A percentile compares a stretch with the other conserved stretches of the same genome.
Conservation (phyloP, 2,113 vertebrate genomes). For the Ammodytes marinus region DNA sequence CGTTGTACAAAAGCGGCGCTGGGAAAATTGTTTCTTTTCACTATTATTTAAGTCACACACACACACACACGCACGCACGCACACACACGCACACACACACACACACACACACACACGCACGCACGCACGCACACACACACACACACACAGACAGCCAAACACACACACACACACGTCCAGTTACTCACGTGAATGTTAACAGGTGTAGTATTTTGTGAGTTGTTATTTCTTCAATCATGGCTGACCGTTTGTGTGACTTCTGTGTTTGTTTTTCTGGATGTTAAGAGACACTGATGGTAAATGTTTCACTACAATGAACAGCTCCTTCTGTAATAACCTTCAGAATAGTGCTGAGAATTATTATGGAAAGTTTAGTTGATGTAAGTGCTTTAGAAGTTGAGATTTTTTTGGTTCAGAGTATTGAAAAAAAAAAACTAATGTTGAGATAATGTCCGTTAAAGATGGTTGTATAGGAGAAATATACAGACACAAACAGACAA, state of each 20-base stretch:
- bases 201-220: slow-evolving; percentile 53
- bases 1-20: slow-evolving; percentile 26
- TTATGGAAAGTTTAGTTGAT: too few relatives aligned
- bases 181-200: slow-evolving; percentile 54
- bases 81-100: too few relatives aligned
- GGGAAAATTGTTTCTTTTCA: slow-evolving; percentile 41
- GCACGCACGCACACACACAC: slow-evolving; percentile 20
- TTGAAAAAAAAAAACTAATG: too few relatives aligned
- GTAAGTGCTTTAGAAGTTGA: too few relatives aligned
- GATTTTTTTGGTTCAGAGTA: too few relatives aligned
- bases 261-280: slow-evolving; percentile 30
- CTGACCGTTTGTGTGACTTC: not conserved
- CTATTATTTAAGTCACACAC: slow-evolving; percentile 37
- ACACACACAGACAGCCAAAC: not conserved
- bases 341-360: too few relatives aligned
- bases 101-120: too few relatives aligned
- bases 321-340: too few relatives aligned
- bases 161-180: slow-evolving; percentile 22
- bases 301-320: too few relatives aligned
- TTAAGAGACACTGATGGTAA: not conserved
- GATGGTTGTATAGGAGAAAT: too few relatives aligned
- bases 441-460: too few relatives aligned
- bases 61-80: not conserved
- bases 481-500: too few relatives aligned
- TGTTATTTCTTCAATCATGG: slow-evolving; percentile 49